Evolutionary conservation across 2,888 invertebrate genomes (phyloP).

Genomic region (Caenorhabditis parvicauda): DNA sequence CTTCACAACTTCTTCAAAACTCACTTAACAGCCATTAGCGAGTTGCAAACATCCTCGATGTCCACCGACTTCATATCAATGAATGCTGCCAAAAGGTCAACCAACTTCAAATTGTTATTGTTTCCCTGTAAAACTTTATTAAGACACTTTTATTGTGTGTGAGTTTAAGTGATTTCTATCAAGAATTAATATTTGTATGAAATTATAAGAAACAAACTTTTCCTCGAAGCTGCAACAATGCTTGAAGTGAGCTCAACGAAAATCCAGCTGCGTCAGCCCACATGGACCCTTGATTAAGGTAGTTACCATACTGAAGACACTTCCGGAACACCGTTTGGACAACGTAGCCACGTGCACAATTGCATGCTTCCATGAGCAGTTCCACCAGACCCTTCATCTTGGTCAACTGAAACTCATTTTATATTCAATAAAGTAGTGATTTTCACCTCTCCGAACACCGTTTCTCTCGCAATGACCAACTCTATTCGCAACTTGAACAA

Average conservation of each 20-base stretch:
- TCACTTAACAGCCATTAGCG: no score
- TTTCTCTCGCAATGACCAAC: conserved; percentile 23
- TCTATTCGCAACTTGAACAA: conserved; percentile 19
- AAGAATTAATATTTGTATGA: not conserved
- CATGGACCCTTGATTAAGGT: conserved; percentile 30
- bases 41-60: no score
- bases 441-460: conserved; percentile 15
- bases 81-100: conserved; percentile 17
- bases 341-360: conserved; percentile 17
- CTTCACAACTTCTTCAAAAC: conserved; percentile 17
- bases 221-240: conserved; percentile 23
- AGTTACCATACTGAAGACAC: conserved; percentile 28
- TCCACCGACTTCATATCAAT: conserved; percentile 19
- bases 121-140: no score
- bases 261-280: conserved; percentile 28
- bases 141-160: no score
- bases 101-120: conserved; percentile 10
- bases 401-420: conserved; percentile 9
- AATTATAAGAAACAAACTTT: conserved; percentile 3
- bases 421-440: not conserved
- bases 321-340: conserved; percentile 20
- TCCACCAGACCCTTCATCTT: conserved; percentile 21
- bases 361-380: conserved; percentile 8
- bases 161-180: no score
- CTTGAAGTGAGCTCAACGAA: conserved; percentile 17